These are phyloP conservation scores for Brienomyrus brachyistius DNA, from an alignment of 2,113 vertebrate genomes.

Conservation along the genomic window DNA sequence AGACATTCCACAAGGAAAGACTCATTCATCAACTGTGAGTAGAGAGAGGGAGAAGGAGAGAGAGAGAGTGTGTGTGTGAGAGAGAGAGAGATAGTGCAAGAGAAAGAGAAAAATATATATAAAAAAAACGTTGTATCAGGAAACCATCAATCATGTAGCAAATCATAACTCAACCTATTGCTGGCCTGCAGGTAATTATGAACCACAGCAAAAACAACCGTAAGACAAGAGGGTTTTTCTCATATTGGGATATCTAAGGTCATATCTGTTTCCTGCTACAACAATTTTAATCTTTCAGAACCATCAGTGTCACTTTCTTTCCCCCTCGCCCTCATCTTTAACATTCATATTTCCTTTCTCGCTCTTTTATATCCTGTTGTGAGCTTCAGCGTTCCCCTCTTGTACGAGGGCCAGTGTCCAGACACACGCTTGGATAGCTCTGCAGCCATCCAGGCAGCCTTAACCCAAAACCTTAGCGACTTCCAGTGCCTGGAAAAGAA, in stretches of 20 bases:
- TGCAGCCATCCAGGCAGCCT: neutral
- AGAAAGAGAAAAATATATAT: neutral
- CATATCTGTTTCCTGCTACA: slow-evolving; percentile 21
- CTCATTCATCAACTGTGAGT: slow-evolving; percentile 1
- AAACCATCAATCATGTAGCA: slow-evolving; percentile 19
- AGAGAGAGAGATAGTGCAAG: neutral
- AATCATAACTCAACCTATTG: slow-evolving; percentile 6
- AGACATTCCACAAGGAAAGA: slow-evolving; percentile 8
- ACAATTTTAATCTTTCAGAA: slow-evolving; percentile 18
- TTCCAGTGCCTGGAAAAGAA: no score
- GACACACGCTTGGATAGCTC: neutral
- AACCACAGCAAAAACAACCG: slow-evolving; percentile 16
- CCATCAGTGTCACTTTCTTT: slow-evolving; percentile 2
- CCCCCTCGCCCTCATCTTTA: neutral
- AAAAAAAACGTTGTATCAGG: neutral
- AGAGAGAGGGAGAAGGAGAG: neutral
- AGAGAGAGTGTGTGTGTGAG: neutral
- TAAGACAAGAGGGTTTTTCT: slow-evolving; percentile 7
- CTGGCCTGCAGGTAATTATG: slow-evolving; percentile 23
- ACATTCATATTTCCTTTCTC: neutral
- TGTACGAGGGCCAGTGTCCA: neutral
- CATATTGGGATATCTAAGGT: slow-evolving; percentile 21
- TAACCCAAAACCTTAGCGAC: neutral
- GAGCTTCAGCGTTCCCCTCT: neutral
- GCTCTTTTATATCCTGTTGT: slow-evolving; percentile 18